Percentiles rank a stretch among this genome's conserved stretches.
Conservation (phyloP, 1,140 invertebrate genomes). For the Thrips palmi region DNA sequence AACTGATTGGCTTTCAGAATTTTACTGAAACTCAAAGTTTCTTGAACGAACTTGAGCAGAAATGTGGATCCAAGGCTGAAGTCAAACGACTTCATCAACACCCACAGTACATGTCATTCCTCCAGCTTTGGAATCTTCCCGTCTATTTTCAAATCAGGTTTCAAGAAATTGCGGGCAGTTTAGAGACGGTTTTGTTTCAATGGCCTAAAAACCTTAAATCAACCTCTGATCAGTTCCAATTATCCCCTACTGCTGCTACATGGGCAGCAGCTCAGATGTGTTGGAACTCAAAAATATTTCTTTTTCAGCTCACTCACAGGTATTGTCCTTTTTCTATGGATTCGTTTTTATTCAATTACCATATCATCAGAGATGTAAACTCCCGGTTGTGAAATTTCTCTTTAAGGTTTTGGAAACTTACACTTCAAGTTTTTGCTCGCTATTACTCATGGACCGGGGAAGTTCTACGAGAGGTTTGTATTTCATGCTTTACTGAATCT, state of each 20-base stretch:
- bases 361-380: too few species aligned
- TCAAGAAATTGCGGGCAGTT: conserved; percentile 66
- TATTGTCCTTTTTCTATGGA: too few species aligned
- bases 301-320: conserved; percentile 45
- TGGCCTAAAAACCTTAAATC: conserved; percentile 9
- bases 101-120: conserved; percentile 48
- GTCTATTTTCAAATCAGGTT: conserved; percentile 90
- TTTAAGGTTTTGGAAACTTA: conserved; percentile 69
- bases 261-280: conserved; percentile 42
- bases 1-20: not conserved
- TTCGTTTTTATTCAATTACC: too few species aligned
- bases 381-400: conserved; percentile 4
- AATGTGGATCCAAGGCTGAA: conserved; percentile 35
- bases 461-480: conserved; percentile 22
- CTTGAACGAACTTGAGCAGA: conserved; percentile 50
- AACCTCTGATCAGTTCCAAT: conserved; percentile 7
- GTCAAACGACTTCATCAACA: conserved; percentile 36
- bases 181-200: conserved; percentile 37
- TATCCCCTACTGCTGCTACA: conserved; percentile 23
- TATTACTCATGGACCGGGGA: conserved; percentile 47
- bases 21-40: conserved; percentile 68
- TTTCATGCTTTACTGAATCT: not conserved
- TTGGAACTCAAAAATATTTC: conserved; percentile 55
- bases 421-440: conserved; percentile 58
- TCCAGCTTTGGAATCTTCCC: conserved; percentile 79